phyloP scores from a whole-genome alignment of 2,888 invertebrate species.

The Melanargia galathea region DNA sequence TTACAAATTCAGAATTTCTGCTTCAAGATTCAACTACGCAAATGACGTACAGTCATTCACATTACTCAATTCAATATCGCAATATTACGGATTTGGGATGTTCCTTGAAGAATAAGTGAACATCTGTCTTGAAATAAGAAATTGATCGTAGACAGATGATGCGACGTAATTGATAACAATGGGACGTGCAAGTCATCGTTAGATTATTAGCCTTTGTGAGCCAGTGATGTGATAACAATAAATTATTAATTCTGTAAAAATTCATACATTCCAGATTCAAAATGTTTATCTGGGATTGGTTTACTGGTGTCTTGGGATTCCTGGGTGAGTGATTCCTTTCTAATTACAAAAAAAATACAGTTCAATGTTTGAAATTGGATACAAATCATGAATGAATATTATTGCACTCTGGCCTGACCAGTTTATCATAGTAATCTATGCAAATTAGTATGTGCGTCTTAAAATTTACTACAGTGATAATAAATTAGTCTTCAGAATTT shows the following conservation, averaged over 20 bases:
- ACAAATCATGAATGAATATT: not conserved
- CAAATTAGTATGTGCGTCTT: not conserved
- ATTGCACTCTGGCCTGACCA: conserved; percentile 7
- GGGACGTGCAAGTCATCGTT: conserved; percentile 70
- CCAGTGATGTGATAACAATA: conserved; percentile 47
- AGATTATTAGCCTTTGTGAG: conserved; percentile 60
- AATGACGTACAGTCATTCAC: conserved; percentile 75
- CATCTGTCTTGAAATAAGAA: conserved; percentile 44
- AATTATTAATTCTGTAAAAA: conserved; percentile 45
- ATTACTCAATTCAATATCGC: conserved; percentile 74
- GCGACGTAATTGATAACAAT: conserved; percentile 58
- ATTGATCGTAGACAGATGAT: conserved; percentile 43
- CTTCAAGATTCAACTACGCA: conserved; percentile 62
- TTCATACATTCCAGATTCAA: conserved; percentile 67
- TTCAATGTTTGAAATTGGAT: not conserved
- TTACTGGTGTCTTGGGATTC: conserved; percentile 96
- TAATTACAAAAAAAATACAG: not conserved
- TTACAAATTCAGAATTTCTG: conserved; percentile 50
- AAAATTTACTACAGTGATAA: too few relatives aligned
- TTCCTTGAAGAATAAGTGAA: conserved; percentile 41
- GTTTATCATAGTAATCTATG: not conserved
- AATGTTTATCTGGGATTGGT: conserved; percentile 99
- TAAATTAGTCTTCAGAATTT: not conserved
- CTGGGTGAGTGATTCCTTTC: conserved; percentile 86
- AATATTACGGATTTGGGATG: conserved; percentile 36